Evolutionary conservation across 2,888 invertebrate genomes (phyloP).

Genomic region (Apodemia duryi): DNA sequence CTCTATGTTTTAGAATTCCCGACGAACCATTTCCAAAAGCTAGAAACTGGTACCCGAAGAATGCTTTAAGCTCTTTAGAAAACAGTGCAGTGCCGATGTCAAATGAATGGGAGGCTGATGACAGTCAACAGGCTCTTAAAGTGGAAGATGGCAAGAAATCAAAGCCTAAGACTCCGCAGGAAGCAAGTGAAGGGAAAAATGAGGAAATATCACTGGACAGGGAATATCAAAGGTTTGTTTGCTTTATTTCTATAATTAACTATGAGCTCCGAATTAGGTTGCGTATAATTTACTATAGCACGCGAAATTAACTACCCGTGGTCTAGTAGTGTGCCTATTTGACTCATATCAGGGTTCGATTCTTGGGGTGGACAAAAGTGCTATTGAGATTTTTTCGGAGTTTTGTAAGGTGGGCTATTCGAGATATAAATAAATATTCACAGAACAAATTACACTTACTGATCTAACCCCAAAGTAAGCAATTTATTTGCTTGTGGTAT

Average conservation of each 20-base stretch:
- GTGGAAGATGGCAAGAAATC: background rate
- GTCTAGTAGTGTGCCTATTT: too few relatives aligned
- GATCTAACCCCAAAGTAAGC: too few relatives aligned
- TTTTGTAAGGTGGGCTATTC: too few relatives aligned
- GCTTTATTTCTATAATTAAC: background rate
- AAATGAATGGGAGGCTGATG: conserved; percentile 62
- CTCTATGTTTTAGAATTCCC: conserved; percentile 39
- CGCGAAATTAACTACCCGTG: too few relatives aligned
- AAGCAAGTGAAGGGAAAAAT: conserved; percentile 21
- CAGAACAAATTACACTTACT: too few relatives aligned
- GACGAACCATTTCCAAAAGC: conserved; percentile 40
- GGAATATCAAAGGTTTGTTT: conserved; percentile 60
- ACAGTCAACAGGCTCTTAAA: conserved; percentile 37
- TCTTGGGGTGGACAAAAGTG: too few relatives aligned
- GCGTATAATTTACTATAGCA: too few relatives aligned
- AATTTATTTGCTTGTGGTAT: too few relatives aligned
- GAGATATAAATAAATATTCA: too few relatives aligned
- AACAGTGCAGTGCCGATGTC: conserved; percentile 36
- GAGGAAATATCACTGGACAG: conserved; percentile 52
- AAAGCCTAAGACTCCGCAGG: background rate
- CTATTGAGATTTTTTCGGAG: too few relatives aligned
- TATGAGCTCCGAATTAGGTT: too few relatives aligned
- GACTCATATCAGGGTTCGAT: too few relatives aligned
- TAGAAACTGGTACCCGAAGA: conserved; percentile 58
- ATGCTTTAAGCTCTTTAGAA: conserved; percentile 38